Evolutionary conservation across 2,797 vertebrate species (phyloP), one percentile per base, ranked within the genome.

Genomic region (Meriones psammophilus): DNA sequence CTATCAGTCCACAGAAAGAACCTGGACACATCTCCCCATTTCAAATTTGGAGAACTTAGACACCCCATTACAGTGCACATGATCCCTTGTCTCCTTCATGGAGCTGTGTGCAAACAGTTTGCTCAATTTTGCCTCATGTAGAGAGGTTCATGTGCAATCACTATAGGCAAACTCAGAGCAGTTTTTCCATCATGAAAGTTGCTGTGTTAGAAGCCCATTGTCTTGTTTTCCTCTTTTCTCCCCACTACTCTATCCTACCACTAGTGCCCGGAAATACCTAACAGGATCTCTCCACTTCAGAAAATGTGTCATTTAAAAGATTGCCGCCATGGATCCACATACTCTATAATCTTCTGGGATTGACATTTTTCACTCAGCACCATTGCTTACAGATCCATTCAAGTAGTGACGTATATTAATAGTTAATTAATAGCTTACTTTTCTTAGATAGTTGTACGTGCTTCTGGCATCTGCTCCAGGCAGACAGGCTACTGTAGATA

Each of bases 291-390:
- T 68, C 14, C 15, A 88, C 8, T 30, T 88, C 15, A 13, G 74
- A 94, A 80, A 77, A 88, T 12, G 28, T 94, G 17, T 87, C 60
- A 64, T 74, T 39, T 60, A 39, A 58, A 73, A 88, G 39, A 71
- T 56, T 74, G 68, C 12, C 66, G 80, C 54, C 81, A 71, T 2
- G 26, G 26, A 68, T n/a, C 62, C 1, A 69, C 33, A 68, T 2
- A 15, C 3, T 28, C 36, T 36, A 42, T 18, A 64, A 30, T 14
- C 1, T 86, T 91, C 56, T 0, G 17, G 5, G 30, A 73, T 6
- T 90, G 24, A 24, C 13, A 46, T 81, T 95, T 91, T 50, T 86
- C 42, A 69, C 8, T 89, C 36, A 39, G 8, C 24, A 22, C 50
- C 56, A 71, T 87, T 88, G 15, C 10, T 7, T 66, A 18, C 50